Base-by-base conservation (phyloP, 2,797 vertebrate genomes). In the Myiotriccus ornatus region DNA sequence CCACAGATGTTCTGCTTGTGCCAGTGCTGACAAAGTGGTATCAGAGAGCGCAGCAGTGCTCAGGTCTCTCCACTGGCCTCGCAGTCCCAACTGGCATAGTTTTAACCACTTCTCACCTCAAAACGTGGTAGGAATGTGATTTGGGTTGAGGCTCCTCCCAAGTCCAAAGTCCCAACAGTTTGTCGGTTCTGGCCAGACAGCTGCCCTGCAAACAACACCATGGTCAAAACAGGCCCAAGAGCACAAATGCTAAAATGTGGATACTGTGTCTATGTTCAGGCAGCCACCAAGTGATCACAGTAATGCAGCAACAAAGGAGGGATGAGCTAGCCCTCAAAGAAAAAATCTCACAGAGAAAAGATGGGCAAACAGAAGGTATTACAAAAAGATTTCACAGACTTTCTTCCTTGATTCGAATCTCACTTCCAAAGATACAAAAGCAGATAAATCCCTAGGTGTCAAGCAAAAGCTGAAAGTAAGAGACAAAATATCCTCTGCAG, bases 111-210 rank as follows among this genome's bases (percentile, higher is more conserved):
- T 68, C 98, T 98, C 91, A 99, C 99, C 99, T 98, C 98, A 94
- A 98, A 98, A 81, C 97, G 98, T 7, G 99, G 99, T 92, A 99
- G 98, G 94, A 99, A 99, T 2, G 99, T 99, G 97, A 99, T 99
- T 96, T 99, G 99, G 50, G 99, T 99, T 68, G 99, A 99, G 93
- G 99, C 99, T 92, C 99, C 99, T 76, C 99, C 99, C 96, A 99
- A 96, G 97, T 99, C 99, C 98, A 99, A 97, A 95, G 98, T 99
- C n/a, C 99, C 99, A 85, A 99, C 97, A 34, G 99, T 99, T 94
- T 94, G 98, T 93, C 87, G 98, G 55, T 98, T 98, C 91, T 98
- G 98, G 93, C 98, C 98, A 95, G 99, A 99, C 95, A 99, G 97
- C 96, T 99, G 99, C 95, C 99, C 99, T 99, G 87, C 64, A 96